These are phyloP conservation scores for Dendrocopos noguchii DNA, from an alignment of 2,113 vertebrate genomes.

Conservation along the genomic window DNA sequence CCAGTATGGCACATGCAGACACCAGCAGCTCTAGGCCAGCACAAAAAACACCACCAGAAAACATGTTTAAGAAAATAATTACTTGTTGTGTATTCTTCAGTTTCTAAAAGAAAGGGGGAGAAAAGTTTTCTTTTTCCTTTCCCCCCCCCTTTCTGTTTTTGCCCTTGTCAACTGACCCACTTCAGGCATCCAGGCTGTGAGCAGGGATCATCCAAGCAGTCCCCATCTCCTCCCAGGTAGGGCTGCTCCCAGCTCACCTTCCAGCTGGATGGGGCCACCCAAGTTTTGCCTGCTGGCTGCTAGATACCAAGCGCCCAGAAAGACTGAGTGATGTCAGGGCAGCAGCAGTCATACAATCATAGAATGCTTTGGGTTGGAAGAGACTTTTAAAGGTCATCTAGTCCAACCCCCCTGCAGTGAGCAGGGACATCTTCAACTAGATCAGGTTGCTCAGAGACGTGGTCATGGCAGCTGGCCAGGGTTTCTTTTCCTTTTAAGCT, in stretches of 20 bases:
- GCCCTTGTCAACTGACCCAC: background rate
- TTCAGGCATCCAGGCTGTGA: background rate
- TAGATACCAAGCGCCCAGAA: rapidly evolving
- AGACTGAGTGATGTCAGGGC: background rate
- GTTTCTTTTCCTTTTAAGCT: background rate
- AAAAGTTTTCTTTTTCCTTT: background rate
- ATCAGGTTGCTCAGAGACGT: too few relatives aligned
- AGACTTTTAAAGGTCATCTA: too few relatives aligned
- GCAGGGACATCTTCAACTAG: too few relatives aligned
- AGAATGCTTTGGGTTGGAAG: too few relatives aligned
- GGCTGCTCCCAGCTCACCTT: background rate
- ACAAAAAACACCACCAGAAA: background rate
- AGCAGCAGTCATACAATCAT: background rate
- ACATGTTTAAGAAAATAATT: background rate
- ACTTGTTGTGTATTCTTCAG: background rate
- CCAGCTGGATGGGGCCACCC: background rate
- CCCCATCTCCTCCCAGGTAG: background rate
- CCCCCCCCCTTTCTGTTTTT: background rate
- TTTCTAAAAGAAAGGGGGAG: background rate
- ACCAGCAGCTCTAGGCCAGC: too few relatives aligned
- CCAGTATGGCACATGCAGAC: rapidly evolving
- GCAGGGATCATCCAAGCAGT: background rate
- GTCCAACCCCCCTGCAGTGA: too few relatives aligned
- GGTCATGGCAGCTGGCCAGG: background rate
- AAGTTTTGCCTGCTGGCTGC: rapidly evolving